Evolutionary conservation across 2,888 invertebrate species (phyloP), one percentile per base, ranked within the genome.

Genomic region (Parapristionchus giblindavisi): DNA sequence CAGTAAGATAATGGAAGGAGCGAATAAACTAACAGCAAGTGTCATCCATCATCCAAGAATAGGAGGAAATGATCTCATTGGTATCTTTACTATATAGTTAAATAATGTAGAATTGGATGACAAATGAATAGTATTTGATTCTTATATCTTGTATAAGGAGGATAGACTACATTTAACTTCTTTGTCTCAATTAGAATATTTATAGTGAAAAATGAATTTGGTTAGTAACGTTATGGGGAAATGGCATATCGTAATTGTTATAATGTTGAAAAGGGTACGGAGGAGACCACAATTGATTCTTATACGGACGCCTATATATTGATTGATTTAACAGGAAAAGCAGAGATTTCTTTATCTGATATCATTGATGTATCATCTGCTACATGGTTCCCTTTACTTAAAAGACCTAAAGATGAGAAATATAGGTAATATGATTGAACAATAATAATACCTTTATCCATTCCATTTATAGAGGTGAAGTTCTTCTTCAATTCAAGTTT

Each of bases 401-500:
- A 83, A 77, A 79, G 79, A 76, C 78, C 71, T 27, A 78, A 78
- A 14, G 83, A 83, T 60, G 81, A 82, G 58, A 83, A 83, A 48
- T 77, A 80, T 51, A 77, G 83, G 56, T 81, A 51, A 43, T 40
- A 40, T n/a, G n/a, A 11, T 43, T 40, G 0, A 11, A 27, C 27
- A 36, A 36, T 36, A 34, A 63, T 32, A 51, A n/a, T 24, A 24
- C 27, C 36, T 11, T 51, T 21, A 27, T 54, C 14, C 11, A 1
- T n/a, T n/a, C 54, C n/a, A 24, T 21, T 54, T 66, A 11, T 6
- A 68, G 80, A 27, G 82, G 82, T 17, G 74, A 77, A 34, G 65
- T 82, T 17, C 65, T 83, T 51, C 65, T 86, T 38, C 74, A 76
- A 8, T 79, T 84, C 72, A 77, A 81, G n/a, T 85, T 86, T 75